phyloP scores from a whole-genome alignment of 2,888 invertebrate species.

The Drosophila aldrichi region DNA sequence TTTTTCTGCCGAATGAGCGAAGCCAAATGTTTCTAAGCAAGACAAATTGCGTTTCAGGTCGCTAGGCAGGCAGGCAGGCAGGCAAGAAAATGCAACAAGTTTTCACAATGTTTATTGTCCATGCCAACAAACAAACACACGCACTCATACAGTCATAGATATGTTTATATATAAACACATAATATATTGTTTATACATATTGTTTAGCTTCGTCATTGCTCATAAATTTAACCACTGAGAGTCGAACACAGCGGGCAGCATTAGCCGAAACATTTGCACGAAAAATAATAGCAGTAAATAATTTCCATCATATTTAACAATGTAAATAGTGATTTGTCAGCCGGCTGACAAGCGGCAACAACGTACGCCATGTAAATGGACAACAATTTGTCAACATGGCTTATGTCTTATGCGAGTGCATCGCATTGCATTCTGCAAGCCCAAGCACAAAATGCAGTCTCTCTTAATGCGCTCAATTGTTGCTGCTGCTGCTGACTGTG shows the following conservation, averaged over 20 bases:
- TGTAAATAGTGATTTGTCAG: slow-evolving; percentile 74
- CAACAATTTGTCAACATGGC: slow-evolving; percentile 68
- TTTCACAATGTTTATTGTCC: slow-evolving; percentile 62
- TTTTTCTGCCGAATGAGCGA: slow-evolving; percentile 39
- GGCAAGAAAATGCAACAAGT: slow-evolving; percentile 70
- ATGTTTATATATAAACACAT: slow-evolving; percentile 15
- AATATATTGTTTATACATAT: slow-evolving; percentile 10
- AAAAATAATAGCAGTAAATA: too few species aligned
- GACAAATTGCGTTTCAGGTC: slow-evolving; percentile 65
- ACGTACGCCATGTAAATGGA: slow-evolving; percentile 68
- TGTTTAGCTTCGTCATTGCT: slow-evolving; percentile 49
- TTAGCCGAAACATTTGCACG: too few species aligned
- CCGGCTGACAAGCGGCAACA: slow-evolving; percentile 54
- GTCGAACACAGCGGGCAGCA: too few species aligned
- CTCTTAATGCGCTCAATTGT: slow-evolving; percentile 51
- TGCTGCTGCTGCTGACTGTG: slow-evolving; percentile 33
- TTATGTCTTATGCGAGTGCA: not conserved
- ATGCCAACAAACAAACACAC: slow-evolving; percentile 3
- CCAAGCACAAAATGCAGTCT: slow-evolving; percentile 35
- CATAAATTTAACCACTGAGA: too few species aligned
- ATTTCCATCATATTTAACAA: slow-evolving; percentile 68
- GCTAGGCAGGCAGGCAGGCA: slow-evolving; percentile 19
- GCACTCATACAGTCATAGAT: not conserved
- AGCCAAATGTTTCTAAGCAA: slow-evolving; percentile 51
- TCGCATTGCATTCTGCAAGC: slow-evolving; percentile 22